phyloP scores from a whole-genome alignment of 2,888 invertebrate genomes.

The Abrostola tripartita region DNA sequence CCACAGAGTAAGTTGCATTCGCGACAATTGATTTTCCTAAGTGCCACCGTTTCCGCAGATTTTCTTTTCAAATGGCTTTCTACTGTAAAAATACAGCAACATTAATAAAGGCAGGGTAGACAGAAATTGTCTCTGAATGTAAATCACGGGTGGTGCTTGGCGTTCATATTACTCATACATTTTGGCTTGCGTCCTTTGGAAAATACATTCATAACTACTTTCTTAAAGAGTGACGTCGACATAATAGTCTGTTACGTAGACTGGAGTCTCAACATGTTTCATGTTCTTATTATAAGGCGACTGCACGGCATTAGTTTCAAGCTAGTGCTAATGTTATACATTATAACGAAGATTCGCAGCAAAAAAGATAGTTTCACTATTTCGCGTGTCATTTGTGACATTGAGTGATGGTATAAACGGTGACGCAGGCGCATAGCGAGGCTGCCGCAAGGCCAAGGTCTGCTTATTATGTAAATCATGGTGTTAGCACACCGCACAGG shows the following conservation, averaged over 20 bases:
- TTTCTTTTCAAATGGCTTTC: slow-evolving; percentile 44
- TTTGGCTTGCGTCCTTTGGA: slow-evolving; percentile 39
- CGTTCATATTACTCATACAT: slow-evolving; percentile 48
- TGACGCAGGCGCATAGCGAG: slow-evolving; percentile 50
- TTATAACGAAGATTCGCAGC: slow-evolving; percentile 5
- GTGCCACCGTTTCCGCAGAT: slow-evolving; percentile 34
- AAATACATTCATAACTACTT: slow-evolving; percentile 43
- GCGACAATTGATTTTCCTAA: slow-evolving; percentile 37
- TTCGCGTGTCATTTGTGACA: slow-evolving; percentile 49
- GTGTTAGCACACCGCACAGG: slow-evolving; percentile 59
- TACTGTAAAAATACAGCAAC: slow-evolving; percentile 45
- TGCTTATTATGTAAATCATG: slow-evolving; percentile 73
- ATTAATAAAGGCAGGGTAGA: slow-evolving; percentile 52
- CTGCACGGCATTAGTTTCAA: slow-evolving; percentile 11
- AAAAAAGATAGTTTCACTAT: slow-evolving; percentile 20
- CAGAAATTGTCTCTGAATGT: slow-evolving; percentile 50
- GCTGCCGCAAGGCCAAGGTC: slow-evolving; percentile 74
- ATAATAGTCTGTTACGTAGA: slow-evolving; percentile 20
- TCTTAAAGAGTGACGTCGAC: slow-evolving; percentile 32
- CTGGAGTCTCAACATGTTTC: slow-evolving; percentile 17
- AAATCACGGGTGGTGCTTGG: slow-evolving; percentile 38
- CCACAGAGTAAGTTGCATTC: slow-evolving; percentile 7
- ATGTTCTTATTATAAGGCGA: slow-evolving; percentile 10
- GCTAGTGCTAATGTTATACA: slow-evolving; percentile 7
- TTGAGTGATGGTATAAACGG: slow-evolving; percentile 48